Conservation (phyloP, 2,113 vertebrate genomes). For the Pitta sordida region DNA sequence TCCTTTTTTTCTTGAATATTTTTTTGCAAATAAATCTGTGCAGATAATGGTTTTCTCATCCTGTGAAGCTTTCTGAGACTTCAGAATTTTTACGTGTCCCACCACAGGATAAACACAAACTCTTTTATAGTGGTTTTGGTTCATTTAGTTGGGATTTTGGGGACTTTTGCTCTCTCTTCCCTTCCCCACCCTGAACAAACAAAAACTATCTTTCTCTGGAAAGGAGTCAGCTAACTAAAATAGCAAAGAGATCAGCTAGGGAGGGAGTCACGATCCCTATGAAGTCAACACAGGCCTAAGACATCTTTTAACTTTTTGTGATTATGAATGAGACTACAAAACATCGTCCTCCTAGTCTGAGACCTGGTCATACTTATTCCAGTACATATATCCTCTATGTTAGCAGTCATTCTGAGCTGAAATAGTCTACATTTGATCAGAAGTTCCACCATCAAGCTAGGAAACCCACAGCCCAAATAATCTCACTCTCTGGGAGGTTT, state of each 20-base stretch:
- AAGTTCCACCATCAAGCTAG: not conserved
- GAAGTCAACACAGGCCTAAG: not conserved
- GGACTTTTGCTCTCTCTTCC: not conserved
- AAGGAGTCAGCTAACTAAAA: constrained; percentile 3
- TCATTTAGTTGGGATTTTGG: constrained; percentile 3
- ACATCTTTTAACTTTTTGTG: not conserved
- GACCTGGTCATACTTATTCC: not conserved
- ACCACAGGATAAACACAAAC: not conserved
- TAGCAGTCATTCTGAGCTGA: not conserved
- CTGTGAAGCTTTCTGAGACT: constrained; percentile 21
- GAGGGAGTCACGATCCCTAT: not conserved
- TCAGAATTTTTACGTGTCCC: constrained; percentile 28
- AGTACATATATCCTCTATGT: not conserved
- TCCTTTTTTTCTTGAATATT: not conserved
- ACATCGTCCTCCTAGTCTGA: not conserved
- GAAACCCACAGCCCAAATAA: not conserved
- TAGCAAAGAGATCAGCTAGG: not conserved
- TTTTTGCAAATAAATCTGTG: constrained; percentile 31
- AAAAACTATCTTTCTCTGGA: not conserved
- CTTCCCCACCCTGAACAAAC: not conserved
- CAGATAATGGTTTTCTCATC: constrained; percentile 42
- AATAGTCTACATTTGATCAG: not conserved
- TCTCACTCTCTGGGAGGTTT: not conserved
- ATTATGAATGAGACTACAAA: not conserved
- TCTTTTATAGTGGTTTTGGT: constrained; percentile 55